Percentiles rank a stretch among this genome's conserved stretches.
Conservation (phyloP, 2,797 vertebrate species). For the Spizella passerina region DNA sequence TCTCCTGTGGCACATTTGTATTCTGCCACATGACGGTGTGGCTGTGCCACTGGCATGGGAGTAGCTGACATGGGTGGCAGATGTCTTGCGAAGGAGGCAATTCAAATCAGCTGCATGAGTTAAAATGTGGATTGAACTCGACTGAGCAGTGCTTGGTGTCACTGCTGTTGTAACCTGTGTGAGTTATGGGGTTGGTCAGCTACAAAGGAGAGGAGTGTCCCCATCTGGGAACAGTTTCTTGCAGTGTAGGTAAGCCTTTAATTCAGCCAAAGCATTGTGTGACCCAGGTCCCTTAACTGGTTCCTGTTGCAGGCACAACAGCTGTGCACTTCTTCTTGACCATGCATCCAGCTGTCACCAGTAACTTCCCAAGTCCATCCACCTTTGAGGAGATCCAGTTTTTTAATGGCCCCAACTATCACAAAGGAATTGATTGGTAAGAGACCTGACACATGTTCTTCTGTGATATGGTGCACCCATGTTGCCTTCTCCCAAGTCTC, state of each 20-base stretch:
- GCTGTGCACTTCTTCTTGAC: constrained; percentile 94
- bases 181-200: neutral
- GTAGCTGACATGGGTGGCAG: neutral
- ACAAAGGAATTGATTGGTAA: constrained; percentile 97
- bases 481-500: neutral
- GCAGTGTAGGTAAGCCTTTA: neutral
- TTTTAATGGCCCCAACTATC: constrained; percentile 91
- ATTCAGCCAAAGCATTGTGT: neutral
- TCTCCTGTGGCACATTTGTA: neutral
- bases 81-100: neutral
- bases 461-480: neutral
- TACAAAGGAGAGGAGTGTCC: rapidly evolving
- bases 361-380: constrained; percentile 91
- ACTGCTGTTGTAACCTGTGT: neutral
- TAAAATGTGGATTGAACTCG: neutral
- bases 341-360: constrained; percentile 93
- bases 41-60: neutral
- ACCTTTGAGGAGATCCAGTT: constrained; percentile 98
- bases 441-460: neutral
- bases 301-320: constrained; percentile 85
- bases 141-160: neutral
- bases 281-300: neutral
- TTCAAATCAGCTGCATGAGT: neutral
- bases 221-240: neutral
- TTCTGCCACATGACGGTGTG: neutral